A percentile compares a stretch with the other conserved stretches of the same genome.
These are phyloP conservation scores for Atrichornis clamosus DNA, from an alignment of 2,113 vertebrate species.

Conservation along the genomic window DNA sequence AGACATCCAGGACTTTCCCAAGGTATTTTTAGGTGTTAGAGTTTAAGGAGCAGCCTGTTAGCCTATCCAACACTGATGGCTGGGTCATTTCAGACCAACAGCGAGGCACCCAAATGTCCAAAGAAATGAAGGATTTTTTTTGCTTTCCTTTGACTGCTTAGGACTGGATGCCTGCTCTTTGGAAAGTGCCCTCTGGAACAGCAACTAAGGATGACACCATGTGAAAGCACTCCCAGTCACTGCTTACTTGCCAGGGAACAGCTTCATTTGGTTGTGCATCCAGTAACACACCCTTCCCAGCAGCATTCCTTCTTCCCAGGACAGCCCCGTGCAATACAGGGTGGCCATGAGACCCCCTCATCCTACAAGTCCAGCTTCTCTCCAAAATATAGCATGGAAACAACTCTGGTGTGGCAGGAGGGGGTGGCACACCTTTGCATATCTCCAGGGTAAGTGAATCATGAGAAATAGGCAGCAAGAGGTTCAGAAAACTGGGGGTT, in stretches of 20 bases:
- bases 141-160: background rate
- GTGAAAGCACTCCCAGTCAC: background rate
- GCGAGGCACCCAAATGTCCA: background rate
- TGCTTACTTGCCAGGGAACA: background rate
- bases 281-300: background rate
- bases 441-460: background rate
- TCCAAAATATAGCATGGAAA: background rate
- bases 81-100: background rate
- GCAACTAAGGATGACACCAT: background rate
- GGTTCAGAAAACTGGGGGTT: background rate
- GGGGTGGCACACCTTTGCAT: background rate
- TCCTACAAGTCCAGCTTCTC: background rate
- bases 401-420: rapidly evolving
- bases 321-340: background rate
- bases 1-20: background rate
- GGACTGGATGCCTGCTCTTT: background rate
- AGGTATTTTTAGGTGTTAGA: background rate
- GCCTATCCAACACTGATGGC: background rate
- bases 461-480: background rate
- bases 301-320: background rate
- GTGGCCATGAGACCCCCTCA: background rate
- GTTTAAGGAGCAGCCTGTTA: background rate
- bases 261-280: background rate
- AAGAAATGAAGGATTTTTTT: background rate
- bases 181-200: background rate